Conservation (phyloP, 35 echinoderm and acorn worm genomes). For the Lytechinus variegatus region DNA sequence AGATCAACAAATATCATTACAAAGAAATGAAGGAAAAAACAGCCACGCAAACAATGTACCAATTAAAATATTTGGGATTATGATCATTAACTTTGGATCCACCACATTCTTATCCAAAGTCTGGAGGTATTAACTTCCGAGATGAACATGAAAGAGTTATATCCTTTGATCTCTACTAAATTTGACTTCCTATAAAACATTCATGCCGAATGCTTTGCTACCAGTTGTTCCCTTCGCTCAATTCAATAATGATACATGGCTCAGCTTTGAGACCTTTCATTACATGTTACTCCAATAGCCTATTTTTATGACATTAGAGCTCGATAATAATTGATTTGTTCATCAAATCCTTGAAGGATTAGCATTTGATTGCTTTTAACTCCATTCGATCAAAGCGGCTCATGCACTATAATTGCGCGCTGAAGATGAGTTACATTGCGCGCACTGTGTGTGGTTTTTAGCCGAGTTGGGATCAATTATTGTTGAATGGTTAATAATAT, state of each 20-base stretch:
- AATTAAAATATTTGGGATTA: no score
- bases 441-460: neutral
- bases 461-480: neutral
- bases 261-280: neutral
- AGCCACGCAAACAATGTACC: no score
- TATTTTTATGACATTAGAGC: neutral
- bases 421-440: neutral
- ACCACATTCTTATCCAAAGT: no score
- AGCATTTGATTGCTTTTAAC: neutral
- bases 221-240: neutral
- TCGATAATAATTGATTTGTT: neutral
- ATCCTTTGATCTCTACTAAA: neutral
- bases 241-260: neutral
- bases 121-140: no score
- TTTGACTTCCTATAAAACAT: neutral
- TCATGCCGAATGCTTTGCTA: neutral
- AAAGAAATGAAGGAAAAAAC: no score
- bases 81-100: no score
- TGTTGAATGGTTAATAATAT: neutral
- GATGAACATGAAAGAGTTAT: neutral
- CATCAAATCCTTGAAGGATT: neutral
- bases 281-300: neutral
- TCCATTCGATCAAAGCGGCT: neutral
- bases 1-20: no score
- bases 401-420: neutral